These are phyloP conservation scores for Acanthurus leucopareius DNA, from an alignment of 2,797 vertebrate species.

Conservation along the genomic window DNA sequence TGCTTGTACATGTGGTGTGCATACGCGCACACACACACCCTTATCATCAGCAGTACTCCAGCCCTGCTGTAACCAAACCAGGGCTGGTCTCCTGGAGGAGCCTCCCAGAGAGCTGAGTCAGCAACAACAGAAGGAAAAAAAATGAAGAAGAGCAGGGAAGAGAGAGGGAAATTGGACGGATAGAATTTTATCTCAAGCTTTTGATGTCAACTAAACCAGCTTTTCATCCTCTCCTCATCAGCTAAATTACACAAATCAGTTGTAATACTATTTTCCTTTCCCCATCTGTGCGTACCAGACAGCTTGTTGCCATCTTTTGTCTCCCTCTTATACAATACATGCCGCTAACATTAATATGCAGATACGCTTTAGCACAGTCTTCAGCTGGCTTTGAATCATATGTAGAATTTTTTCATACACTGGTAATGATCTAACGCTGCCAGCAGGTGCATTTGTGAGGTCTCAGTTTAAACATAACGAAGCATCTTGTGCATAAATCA, in stretches of 20 bases:
- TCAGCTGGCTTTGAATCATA: conserved; percentile 15
- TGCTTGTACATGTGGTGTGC: background rate
- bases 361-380: background rate
- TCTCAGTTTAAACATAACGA: background rate
- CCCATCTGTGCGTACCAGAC: background rate
- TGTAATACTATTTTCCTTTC: background rate
- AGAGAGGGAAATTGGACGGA: background rate
- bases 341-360: conserved; percentile 20
- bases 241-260: conserved; percentile 13
- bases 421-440: conserved; percentile 5
- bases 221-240: background rate
- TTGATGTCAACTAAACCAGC: conserved; percentile 1
- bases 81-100: conserved; percentile 17
- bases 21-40: conserved; percentile 6
- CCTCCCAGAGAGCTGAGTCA: conserved; percentile 49
- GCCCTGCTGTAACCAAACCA: conserved; percentile 29
- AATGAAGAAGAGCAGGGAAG: background rate
- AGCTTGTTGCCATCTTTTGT: conserved; percentile 5
- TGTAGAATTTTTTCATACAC: background rate
- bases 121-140: conserved; percentile 26
- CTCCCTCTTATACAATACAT: conserved; percentile 1
- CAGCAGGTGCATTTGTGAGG: conserved; percentile 6
- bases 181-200: conserved; percentile 24
- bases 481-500: conserved; percentile 17
- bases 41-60: conserved; percentile 11